Conservation (phyloP, 2,888 invertebrate species). For the Drosophila nigricruria region DNA sequence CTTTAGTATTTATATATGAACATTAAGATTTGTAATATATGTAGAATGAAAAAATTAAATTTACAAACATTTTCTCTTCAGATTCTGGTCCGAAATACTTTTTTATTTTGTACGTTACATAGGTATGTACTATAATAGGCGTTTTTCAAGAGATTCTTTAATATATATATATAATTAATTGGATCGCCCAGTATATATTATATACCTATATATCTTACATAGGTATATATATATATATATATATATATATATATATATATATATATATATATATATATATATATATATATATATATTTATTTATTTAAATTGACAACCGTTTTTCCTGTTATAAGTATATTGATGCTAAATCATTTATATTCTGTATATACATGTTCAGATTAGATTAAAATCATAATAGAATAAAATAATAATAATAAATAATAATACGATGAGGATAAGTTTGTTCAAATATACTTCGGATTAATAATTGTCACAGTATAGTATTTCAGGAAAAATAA, state of each 20-base stretch:
- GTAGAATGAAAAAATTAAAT: background rate
- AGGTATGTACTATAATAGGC: constrained; percentile 9
- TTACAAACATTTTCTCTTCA: background rate
- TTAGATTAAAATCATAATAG: background rate
- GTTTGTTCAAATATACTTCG: background rate
- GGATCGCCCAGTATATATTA: background rate
- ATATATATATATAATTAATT: background rate
- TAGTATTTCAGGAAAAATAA: background rate
- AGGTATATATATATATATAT: constrained; percentile 6
- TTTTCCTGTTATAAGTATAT: constrained; percentile 25
- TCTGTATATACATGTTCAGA: constrained; percentile 31
- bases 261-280: background rate
- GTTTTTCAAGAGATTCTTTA: background rate
- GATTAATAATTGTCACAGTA: background rate
- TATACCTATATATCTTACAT: constrained; percentile 5
- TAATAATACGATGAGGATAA: background rate
- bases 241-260: constrained; percentile 1
- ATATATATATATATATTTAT: no score
- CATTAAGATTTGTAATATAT: background rate
- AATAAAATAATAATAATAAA: background rate
- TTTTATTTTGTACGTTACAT: background rate
- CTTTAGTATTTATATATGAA: background rate
- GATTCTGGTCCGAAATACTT: background rate
- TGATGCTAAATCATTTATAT: constrained; percentile 12
- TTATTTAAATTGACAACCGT: constrained; percentile 48